Evolutionary conservation across 2,888 invertebrate genomes (phyloP), one percentile per base, ranked within the genome.

Genomic region (Ectemnius cavifrons): DNA sequence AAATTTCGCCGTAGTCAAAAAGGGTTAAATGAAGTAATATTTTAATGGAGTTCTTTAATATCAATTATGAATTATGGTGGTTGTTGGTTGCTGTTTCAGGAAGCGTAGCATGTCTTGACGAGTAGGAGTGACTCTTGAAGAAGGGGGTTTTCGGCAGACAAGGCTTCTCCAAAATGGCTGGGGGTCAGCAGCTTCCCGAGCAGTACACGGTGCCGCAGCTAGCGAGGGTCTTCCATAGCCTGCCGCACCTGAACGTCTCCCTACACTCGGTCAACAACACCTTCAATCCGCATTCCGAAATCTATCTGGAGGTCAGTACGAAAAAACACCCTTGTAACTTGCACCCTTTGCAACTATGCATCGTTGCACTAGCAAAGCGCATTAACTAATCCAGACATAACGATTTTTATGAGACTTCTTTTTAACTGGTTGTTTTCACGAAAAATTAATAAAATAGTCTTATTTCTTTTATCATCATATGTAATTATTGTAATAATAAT

Each of bases 211-310:
- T 96, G 92, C 96, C 97, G 92, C 94, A 95, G 89, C 94, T 98
- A 91, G 96, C 97, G 89, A 94, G 94, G 92, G 94, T 97, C 92
- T 95, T 98, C 91, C 97, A 98, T 92, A 93, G 94, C 86, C 93
- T 98, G 92, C 98, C 98, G 79, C 98, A 98, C 92, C 94, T 97
- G 91, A 97, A 98, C 92, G 96, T 97, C 89, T 95, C 96, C 86
- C 94, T 98, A 88, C 96, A 97, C 90, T 94, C 94, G 86, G 97
- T 97, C 92, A 97, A 98, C 92, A 96, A 95, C 89, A 97, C 97
- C 79, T 98, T 98, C 92, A 95, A 97, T 88, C 97, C 97, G 62
- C 94, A 95, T 87, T 97, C 97, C 89, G 95, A 96, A 86, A 94
- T 96, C 83, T 98, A 98, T 92, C 93, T 97, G 85, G 98, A 98